phyloP scores from a whole-genome alignment of 1,140 invertebrate genomes.

The Aplysia californica region DNA sequence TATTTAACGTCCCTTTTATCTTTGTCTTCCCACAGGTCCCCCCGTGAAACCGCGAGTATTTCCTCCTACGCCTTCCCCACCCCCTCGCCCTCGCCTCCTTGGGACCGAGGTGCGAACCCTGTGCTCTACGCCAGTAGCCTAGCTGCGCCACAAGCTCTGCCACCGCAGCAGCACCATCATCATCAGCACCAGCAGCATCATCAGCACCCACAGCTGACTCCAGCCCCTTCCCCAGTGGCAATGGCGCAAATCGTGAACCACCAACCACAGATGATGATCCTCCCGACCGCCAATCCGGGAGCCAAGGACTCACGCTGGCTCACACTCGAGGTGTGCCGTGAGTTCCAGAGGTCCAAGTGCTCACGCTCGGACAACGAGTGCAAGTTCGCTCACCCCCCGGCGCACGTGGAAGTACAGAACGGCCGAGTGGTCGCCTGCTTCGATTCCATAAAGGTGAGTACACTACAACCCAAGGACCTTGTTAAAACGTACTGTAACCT shows the following conservation, averaged over 20 bases:
- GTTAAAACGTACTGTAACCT: no score
- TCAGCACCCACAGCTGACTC: neutral
- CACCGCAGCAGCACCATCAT: neutral
- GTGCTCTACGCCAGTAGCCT: neutral
- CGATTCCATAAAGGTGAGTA: conserved; percentile 99
- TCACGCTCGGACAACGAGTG: conserved; percentile 98
- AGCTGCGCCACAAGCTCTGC: neutral
- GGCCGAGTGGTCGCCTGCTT: conserved; percentile 99
- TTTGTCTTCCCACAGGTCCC: conserved; percentile 3
- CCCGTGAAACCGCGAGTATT: conserved; percentile 22
- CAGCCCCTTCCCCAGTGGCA: conserved; percentile 59
- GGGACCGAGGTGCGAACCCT: conserved; percentile 22
- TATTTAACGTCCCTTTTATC: neutral
- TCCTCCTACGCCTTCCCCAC: conserved; percentile 18
- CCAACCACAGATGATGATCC: conserved; percentile 41
- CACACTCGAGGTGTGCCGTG: conserved; percentile 98
- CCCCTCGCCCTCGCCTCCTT: conserved; percentile 20
- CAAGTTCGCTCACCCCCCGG: conserved; percentile 99
- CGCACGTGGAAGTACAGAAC: conserved; percentile 99
- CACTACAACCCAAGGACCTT: neutral
- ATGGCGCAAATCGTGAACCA: conserved; percentile 87
- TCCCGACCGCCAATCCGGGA: conserved; percentile 67
- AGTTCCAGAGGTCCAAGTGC: conserved; percentile 99
- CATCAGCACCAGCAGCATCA: neutral
- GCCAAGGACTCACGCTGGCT: conserved; percentile 99